Evolutionary conservation across 2,797 vertebrate genomes (phyloP).

Genomic region (Sparidentex hasta): DNA sequence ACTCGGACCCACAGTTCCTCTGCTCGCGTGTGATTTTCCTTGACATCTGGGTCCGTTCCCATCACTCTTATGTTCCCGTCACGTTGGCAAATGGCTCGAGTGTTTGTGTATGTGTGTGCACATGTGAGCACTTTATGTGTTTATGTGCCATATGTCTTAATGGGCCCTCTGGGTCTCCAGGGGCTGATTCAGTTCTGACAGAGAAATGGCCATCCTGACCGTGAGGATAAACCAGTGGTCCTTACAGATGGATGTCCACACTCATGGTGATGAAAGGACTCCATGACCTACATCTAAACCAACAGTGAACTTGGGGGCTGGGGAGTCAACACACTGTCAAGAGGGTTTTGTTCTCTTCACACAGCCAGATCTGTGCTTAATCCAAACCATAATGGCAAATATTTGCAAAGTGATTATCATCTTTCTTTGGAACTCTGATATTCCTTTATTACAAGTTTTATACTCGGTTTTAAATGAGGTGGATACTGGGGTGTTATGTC

Average conservation of each 20-base stretch:
- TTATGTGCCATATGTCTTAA: slow-evolving; percentile 72
- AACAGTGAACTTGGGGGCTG: slow-evolving; percentile 20
- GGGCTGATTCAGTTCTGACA: slow-evolving; percentile 61
- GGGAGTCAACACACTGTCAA: slow-evolving; percentile 10
- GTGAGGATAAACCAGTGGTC: slow-evolving; percentile 64
- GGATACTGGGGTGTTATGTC: no score
- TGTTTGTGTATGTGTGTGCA: slow-evolving; percentile 52
- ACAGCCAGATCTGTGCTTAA: not conserved
- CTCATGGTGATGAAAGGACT: slow-evolving; percentile 63
- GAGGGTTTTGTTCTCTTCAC: slow-evolving; percentile 21
- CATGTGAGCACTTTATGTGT: slow-evolving; percentile 53
- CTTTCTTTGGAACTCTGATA: not conserved
- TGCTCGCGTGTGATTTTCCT: slow-evolving; percentile 65
- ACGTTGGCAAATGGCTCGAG: slow-evolving; percentile 43
- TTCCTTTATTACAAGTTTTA: not conserved
- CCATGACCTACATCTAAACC: slow-evolving; percentile 53
- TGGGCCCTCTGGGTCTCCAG: slow-evolving; percentile 47
- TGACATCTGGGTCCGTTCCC: slow-evolving; percentile 65
- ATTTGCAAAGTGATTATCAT: slow-evolving; percentile 1
- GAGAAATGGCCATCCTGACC: slow-evolving; percentile 68
- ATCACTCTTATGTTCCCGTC: slow-evolving; percentile 66
- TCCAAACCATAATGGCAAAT: not conserved
- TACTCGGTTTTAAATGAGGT: not conserved
- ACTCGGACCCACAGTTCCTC: slow-evolving; percentile 20
- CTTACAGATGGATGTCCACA: slow-evolving; percentile 61